Conservation (phyloP, 2,888 invertebrate genomes). For the Sympetrum striolatum region DNA sequence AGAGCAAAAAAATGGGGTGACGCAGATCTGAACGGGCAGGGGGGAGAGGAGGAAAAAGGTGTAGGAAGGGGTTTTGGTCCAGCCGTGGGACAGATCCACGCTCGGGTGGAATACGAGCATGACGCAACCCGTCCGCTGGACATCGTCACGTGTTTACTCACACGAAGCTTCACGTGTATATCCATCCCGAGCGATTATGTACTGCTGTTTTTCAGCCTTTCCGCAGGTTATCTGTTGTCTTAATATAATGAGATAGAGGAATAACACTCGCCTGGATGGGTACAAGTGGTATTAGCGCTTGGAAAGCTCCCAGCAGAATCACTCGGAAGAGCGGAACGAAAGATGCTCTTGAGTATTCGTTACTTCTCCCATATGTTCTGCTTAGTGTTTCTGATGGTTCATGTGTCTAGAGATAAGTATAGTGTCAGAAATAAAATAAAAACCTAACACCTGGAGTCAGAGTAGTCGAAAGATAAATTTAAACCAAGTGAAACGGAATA, state of each 20-base stretch:
- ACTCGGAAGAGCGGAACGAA: no score
- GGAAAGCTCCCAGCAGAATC: no score
- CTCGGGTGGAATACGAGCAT: background rate
- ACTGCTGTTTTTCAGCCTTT: background rate
- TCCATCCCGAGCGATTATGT: background rate
- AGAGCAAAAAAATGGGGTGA: background rate
- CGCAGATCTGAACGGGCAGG: slow-evolving; percentile 15
- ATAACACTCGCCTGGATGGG: no score
- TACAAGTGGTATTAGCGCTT: no score
- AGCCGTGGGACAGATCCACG: background rate
- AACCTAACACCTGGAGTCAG: no score
- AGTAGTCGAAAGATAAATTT: no score
- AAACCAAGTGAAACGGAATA: no score
- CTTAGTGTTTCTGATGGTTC: no score
- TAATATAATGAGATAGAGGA: background rate
- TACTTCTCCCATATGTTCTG: no score
- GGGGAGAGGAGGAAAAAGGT: background rate
- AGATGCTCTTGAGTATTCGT: no score
- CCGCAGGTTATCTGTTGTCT: background rate
- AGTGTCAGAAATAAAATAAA: no score
- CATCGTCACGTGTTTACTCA: background rate
- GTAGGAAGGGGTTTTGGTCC: background rate
- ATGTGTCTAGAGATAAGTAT: no score
- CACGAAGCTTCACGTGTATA: slow-evolving; percentile 22
- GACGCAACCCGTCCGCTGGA: background rate